Conservation (phyloP, 2,888 invertebrate genomes). For the Drosophila prostipennis region DNA sequence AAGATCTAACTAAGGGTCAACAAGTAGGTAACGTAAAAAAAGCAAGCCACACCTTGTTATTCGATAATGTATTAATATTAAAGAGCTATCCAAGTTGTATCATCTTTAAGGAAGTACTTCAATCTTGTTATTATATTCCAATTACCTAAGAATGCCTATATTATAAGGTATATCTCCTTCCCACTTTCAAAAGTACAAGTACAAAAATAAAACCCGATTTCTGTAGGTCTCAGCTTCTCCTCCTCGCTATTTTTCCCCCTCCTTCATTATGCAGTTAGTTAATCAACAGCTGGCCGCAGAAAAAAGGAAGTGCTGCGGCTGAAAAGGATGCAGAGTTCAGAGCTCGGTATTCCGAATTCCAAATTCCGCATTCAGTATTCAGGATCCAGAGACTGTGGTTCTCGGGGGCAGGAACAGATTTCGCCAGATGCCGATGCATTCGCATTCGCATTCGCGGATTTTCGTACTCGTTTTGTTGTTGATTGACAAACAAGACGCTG, state of each 20-base stretch:
- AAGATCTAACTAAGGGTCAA: background rate
- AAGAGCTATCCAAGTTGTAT: too few relatives aligned
- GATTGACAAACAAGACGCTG: conserved; percentile 62
- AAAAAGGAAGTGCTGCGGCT: conserved; percentile 65
- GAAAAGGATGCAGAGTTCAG: conserved; percentile 40
- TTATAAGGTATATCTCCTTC: background rate
- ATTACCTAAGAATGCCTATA: background rate
- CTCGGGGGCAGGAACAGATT: conserved; percentile 42
- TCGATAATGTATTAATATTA: too few relatives aligned
- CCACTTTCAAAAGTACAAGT: background rate
- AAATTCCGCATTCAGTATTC: too few relatives aligned
- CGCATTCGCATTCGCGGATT: conserved; percentile 22
- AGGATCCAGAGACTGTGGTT: background rate
- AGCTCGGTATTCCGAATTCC: too few relatives aligned
- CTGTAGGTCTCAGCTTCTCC: background rate
- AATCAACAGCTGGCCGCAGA: conserved; percentile 74
- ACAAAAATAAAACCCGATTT: conserved; percentile 23
- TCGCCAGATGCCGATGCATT: conserved; percentile 29
- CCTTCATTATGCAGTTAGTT: conserved; percentile 64
- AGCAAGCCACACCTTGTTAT: background rate
- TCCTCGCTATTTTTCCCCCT: background rate
- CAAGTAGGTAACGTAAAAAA: background rate
- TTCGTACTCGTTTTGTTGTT: conserved; percentile 33
- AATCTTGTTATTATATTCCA: too few relatives aligned
- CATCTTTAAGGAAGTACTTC: too few relatives aligned